phyloP scores from a whole-genome alignment of 2,113 vertebrate species.

The Varanus komodoensis region DNA sequence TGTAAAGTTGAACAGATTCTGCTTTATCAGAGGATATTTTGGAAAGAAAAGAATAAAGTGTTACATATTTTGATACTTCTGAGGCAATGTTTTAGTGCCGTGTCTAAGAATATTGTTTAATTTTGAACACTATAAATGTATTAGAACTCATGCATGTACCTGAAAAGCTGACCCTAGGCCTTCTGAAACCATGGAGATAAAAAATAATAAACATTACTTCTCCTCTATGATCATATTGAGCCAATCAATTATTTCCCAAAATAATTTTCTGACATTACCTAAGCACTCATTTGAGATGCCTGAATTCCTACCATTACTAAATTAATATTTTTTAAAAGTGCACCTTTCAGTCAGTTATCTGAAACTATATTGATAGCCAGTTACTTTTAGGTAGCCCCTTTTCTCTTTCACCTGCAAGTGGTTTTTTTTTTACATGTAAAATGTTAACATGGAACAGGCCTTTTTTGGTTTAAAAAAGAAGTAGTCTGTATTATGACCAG shows the following conservation, averaged over 20 bases:
- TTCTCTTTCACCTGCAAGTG: background rate
- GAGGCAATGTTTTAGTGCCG: background rate
- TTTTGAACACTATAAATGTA: background rate
- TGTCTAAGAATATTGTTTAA: background rate
- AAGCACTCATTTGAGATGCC: background rate
- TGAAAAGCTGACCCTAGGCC: background rate
- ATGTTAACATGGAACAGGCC: background rate
- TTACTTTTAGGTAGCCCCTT: too few relatives aligned
- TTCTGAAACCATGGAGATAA: background rate
- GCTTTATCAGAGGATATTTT: conserved; percentile 9
- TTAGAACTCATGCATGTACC: background rate
- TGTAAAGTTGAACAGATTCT: background rate
- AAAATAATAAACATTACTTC: background rate
- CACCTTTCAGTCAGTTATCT: background rate
- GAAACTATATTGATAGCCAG: background rate
- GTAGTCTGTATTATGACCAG: background rate
- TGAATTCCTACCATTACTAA: background rate
- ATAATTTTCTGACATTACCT: background rate
- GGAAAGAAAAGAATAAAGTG: too few relatives aligned
- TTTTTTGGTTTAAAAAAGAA: background rate
- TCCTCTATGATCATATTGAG: background rate
- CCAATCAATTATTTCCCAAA: background rate
- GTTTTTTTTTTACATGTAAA: background rate
- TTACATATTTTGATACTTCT: background rate
- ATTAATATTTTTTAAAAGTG: background rate